Evolutionary conservation across 2,113 vertebrate genomes (phyloP).

Genomic region (Lontra canadensis): DNA sequence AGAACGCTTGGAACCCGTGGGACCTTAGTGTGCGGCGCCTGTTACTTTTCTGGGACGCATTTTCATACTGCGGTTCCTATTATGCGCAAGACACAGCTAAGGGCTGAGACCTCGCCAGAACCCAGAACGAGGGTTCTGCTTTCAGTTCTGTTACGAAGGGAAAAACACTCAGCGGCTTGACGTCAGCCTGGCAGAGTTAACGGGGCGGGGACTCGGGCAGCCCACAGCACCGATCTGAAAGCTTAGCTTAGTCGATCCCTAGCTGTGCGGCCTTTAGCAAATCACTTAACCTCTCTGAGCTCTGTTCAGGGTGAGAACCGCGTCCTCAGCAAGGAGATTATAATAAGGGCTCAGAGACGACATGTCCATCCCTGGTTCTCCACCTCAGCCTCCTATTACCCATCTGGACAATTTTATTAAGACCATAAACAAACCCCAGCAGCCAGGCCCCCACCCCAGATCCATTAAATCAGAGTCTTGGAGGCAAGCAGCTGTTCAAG

Average conservation of each 20-base stretch:
- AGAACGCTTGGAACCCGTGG: background rate
- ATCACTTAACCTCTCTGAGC: background rate
- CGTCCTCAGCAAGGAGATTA: background rate
- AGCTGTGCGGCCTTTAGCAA: background rate
- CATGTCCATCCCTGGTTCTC: background rate
- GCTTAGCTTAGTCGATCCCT: background rate
- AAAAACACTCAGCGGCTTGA: background rate
- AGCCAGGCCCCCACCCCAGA: background rate
- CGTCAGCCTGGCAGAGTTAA: background rate
- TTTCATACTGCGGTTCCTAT: slow-evolving; percentile 1
- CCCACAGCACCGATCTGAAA: background rate
- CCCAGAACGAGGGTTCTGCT: slow-evolving; percentile 52
- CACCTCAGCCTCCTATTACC: background rate
- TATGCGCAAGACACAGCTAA: background rate
- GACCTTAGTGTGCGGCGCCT: fast-evolving
- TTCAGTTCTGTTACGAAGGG: slow-evolving; percentile 68
- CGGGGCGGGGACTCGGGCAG: background rate
- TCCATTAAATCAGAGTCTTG: background rate
- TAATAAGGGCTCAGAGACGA: background rate
- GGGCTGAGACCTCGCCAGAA: background rate
- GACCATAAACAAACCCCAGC: background rate
- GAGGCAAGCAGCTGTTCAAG: background rate
- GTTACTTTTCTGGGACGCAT: background rate
- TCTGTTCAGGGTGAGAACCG: background rate
- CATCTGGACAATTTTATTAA: background rate